A percentile compares a stretch with the other conserved stretches of the same genome.
Conservation (phyloP, 2,888 invertebrate genomes). For the Acleris emargana region DNA sequence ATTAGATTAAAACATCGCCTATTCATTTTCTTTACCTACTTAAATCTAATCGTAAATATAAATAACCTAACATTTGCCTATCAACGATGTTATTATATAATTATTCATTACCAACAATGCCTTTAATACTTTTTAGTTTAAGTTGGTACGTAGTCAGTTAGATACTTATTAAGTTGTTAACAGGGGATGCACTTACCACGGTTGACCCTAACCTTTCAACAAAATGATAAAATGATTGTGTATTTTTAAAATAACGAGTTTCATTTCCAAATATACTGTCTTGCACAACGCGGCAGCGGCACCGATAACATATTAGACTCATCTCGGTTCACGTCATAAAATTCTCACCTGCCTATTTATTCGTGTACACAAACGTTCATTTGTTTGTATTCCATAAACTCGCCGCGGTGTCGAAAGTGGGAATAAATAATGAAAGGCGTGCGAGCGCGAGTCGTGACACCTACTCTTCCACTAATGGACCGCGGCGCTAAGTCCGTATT, state of each 20-base stretch:
- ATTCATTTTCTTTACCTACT: slow-evolving; percentile 3
- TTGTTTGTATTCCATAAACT: slow-evolving; percentile 62
- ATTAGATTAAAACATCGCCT: slow-evolving; percentile 26
- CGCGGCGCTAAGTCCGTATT: slow-evolving; percentile 67
- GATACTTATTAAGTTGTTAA: no score
- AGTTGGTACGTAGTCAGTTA: neutral
- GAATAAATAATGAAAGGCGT: slow-evolving; percentile 78
- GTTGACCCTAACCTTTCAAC: no score
- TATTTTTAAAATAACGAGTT: slow-evolving; percentile 1
- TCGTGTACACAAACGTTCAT: slow-evolving; percentile 65
- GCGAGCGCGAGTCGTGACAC: slow-evolving; percentile 74
- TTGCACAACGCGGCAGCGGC: slow-evolving; percentile 35
- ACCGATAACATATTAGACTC: slow-evolving; percentile 39
- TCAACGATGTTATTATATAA: no score
- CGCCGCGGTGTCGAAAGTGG: slow-evolving; percentile 62
- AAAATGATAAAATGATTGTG: no score
- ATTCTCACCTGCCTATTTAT: slow-evolving; percentile 54
- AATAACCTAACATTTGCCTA: no score
- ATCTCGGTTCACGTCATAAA: slow-evolving; percentile 45
- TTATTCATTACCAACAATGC: no score
- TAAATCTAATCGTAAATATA: no score
- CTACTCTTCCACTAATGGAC: slow-evolving; percentile 79
- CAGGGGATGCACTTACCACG: no score
- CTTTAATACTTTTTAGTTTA: neutral
- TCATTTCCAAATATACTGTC: slow-evolving; percentile 18